phyloP scores from a whole-genome alignment of 2,888 invertebrate genomes.

The Clivina fossor region DNA sequence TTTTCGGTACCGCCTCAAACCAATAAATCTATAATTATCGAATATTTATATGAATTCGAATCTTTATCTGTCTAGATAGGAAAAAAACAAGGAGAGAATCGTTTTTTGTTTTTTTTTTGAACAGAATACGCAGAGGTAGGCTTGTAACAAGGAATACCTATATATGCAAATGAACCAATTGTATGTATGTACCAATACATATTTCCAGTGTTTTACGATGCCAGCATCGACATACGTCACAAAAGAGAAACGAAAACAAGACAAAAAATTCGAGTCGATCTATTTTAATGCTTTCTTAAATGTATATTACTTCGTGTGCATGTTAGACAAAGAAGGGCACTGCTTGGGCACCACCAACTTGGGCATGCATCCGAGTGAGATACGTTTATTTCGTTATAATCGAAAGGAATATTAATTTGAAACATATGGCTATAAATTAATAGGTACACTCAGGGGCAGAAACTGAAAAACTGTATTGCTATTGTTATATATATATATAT shows the following conservation, averaged over 20 bases:
- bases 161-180: slow-evolving; percentile 29
- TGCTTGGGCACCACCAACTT: too few relatives aligned
- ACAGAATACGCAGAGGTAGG: too few relatives aligned
- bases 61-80: slow-evolving; percentile 27
- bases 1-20: slow-evolving; percentile 16
- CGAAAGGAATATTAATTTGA: slow-evolving; percentile 34
- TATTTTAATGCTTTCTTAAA: slow-evolving; percentile 28
- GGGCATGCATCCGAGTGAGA: slow-evolving; percentile 7
- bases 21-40: slow-evolving; percentile 31
- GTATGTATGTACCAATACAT: slow-evolving; percentile 29
- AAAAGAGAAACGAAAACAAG: slow-evolving; percentile 7
- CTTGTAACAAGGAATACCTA: slow-evolving; percentile 1
- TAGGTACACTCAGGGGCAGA: slow-evolving; percentile 28
- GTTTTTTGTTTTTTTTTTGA: too few relatives aligned
- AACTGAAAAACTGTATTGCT: slow-evolving; percentile 20
- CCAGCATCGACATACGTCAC: slow-evolving; percentile 27
- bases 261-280: slow-evolving; percentile 26
- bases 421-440: slow-evolving; percentile 35
- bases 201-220: slow-evolving; percentile 29
- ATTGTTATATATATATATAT: slow-evolving; percentile 11
- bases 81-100: slow-evolving; percentile 22
- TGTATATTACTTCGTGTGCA: slow-evolving; percentile 17
- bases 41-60: slow-evolving; percentile 26
- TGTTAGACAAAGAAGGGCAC: slow-evolving; percentile 1
- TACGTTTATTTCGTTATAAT: slow-evolving; percentile 27